Percentiles rank a stretch among this genome's conserved stretches.
phyloP scores from a whole-genome alignment of 2,113 vertebrate genomes.

The Lepidothrix coronata region DNA sequence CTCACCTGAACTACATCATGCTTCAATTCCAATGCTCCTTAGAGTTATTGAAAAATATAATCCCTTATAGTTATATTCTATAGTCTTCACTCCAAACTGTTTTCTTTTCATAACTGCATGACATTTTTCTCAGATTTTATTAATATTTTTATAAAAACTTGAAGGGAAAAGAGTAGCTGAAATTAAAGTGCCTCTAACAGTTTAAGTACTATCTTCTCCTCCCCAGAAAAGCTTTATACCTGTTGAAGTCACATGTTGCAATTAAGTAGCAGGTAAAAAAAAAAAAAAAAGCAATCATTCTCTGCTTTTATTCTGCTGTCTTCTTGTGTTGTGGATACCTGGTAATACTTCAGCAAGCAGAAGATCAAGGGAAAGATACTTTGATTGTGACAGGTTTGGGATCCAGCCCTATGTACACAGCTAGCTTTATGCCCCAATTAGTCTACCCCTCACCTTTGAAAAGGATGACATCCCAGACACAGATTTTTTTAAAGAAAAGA shows the following conservation, averaged over 20 bases:
- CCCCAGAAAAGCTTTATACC: background rate
- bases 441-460: background rate
- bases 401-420: background rate
- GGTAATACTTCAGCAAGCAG: background rate
- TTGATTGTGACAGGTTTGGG: background rate
- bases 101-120: background rate
- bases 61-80: background rate
- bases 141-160: background rate
- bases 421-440: background rate
- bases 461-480: background rate
- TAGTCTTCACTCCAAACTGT: background rate
- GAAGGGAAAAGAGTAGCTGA: constrained; percentile 2
- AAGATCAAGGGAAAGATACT: background rate
- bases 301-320: background rate
- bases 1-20: background rate
- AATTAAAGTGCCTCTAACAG: background rate
- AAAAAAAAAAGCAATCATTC: background rate
- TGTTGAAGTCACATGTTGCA: background rate
- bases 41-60: background rate
- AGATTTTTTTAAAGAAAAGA: background rate
- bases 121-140: constrained; percentile 18
- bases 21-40: background rate
- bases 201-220: background rate
- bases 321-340: background rate
- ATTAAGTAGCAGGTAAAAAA: background rate